Evolutionary conservation across 64 coral and sea anemone genomes (phyloP).

Genomic region (Montipora foliosa): DNA sequence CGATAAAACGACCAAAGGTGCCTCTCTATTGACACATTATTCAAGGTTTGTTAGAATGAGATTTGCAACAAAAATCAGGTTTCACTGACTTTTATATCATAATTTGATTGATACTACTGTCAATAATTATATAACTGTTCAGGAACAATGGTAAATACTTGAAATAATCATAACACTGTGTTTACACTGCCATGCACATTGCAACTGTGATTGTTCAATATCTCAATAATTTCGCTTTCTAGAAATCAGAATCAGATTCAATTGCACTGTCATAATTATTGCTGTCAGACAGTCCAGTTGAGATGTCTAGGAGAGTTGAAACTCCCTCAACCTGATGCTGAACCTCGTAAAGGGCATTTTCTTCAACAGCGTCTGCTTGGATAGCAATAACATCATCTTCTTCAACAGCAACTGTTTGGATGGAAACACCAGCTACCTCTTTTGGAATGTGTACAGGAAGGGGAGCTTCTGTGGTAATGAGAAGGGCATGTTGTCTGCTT

Average conservation of each 20-base stretch:
- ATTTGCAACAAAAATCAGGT: conserved; percentile 54
- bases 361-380: not conserved
- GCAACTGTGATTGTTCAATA: conserved; percentile 24
- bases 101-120: conserved; percentile 35
- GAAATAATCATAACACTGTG: conserved; percentile 4
- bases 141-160: conserved; percentile 39
- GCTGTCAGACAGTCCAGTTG: conserved; percentile 53
- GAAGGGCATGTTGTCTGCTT: conserved; percentile 30
- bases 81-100: conserved; percentile 33
- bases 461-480: conserved; percentile 49
- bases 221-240: conserved; percentile 48
- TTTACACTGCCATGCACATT: conserved; percentile 27
- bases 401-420: conserved; percentile 64
- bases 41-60: conserved; percentile 49
- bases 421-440: conserved; percentile 65
- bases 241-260: conserved; percentile 65
- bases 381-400: conserved; percentile 42
- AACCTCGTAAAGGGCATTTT: conserved; percentile 52
- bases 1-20: conserved; percentile 62
- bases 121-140: conserved; percentile 23
- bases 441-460: conserved; percentile 60
- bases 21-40: conserved; percentile 35
- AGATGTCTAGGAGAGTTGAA: conserved; percentile 71
- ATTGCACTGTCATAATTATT: conserved; percentile 62
- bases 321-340: conserved; percentile 71